These are phyloP conservation scores for Cataglyphis hispanica DNA, from an alignment of 1,140 invertebrate genomes.

Conservation along the genomic window DNA sequence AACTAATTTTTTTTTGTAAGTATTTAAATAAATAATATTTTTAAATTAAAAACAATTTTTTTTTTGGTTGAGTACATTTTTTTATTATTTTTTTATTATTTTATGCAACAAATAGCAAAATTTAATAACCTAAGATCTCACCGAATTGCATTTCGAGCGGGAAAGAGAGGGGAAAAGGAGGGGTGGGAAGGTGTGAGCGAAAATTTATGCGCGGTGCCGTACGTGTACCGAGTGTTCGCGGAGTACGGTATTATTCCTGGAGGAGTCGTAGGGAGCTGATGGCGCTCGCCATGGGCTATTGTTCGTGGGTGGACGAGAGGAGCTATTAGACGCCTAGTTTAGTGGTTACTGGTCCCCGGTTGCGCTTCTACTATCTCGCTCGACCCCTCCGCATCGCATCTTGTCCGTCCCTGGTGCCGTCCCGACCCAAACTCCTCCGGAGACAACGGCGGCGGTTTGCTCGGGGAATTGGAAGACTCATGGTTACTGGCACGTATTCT, in stretches of 20 bases:
- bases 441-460: conserved; percentile 61
- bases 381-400: conserved; percentile 29
- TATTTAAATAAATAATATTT: no score
- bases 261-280: conserved; percentile 64
- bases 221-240: conserved; percentile 62
- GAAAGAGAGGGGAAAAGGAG: no score
- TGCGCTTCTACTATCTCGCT: conserved; percentile 58
- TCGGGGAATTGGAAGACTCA: conserved; percentile 69
- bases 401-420: conserved; percentile 15
- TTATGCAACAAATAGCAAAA: conserved; percentile 33
- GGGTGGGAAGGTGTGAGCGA: not conserved
- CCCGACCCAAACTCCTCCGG: conserved; percentile 3
- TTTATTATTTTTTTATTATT: no score
- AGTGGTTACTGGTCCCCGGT: conserved; percentile 75
- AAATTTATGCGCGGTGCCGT: conserved; percentile 56
- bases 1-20: no score
- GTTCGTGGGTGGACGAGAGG: conserved; percentile 71
- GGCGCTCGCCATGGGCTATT: conserved; percentile 71
- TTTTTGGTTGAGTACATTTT: no score
- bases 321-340: conserved; percentile 79
- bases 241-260: conserved; percentile 66
- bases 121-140: conserved; percentile 21
- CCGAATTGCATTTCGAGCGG: conserved; percentile 2
- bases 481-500: conserved; percentile 47
- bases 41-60: no score